A percentile compares a stretch with the other conserved stretches of the same genome.
Evolutionary conservation across 2,113 vertebrate species (phyloP).

Genomic region (Tiliqua scincoides): DNA sequence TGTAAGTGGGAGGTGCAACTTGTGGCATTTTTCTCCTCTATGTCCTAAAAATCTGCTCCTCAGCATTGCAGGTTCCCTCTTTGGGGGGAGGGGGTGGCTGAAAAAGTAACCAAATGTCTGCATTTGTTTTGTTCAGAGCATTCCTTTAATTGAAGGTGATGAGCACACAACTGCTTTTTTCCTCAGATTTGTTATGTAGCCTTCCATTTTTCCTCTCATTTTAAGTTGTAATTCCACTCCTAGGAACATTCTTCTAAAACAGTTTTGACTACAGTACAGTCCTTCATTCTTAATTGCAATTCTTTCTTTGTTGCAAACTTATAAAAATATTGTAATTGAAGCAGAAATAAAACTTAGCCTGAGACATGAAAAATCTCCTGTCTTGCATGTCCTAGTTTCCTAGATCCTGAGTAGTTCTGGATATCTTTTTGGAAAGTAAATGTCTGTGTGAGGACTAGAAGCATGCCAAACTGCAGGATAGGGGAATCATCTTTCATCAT

Average conservation of each 20-base stretch:
- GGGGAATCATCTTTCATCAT: neutral
- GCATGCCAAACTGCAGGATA: neutral
- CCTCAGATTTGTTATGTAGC: neutral
- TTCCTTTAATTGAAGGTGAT: too few species aligned
- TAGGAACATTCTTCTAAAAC: neutral
- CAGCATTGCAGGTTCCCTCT: too few species aligned
- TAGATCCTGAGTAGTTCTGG: neutral
- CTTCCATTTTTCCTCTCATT: neutral
- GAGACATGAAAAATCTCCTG: neutral
- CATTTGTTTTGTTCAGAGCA: too few species aligned
- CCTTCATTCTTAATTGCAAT: neutral
- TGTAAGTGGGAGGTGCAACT: too few species aligned
- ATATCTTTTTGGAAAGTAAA: neutral
- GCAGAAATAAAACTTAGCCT: neutral
- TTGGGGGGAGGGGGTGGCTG: too few species aligned
- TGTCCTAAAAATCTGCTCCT: too few species aligned
- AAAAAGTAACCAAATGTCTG: too few species aligned
- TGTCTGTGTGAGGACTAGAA: neutral
- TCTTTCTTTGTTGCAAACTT: neutral
- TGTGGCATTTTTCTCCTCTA: too few species aligned
- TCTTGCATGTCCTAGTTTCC: too few species aligned
- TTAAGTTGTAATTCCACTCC: neutral
- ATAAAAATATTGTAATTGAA: neutral
- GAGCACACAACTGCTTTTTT: neutral
- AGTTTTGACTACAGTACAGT: neutral